Base-by-base conservation (phyloP, 2,888 invertebrate genomes). In the Ganaspis brasiliensis region DNA sequence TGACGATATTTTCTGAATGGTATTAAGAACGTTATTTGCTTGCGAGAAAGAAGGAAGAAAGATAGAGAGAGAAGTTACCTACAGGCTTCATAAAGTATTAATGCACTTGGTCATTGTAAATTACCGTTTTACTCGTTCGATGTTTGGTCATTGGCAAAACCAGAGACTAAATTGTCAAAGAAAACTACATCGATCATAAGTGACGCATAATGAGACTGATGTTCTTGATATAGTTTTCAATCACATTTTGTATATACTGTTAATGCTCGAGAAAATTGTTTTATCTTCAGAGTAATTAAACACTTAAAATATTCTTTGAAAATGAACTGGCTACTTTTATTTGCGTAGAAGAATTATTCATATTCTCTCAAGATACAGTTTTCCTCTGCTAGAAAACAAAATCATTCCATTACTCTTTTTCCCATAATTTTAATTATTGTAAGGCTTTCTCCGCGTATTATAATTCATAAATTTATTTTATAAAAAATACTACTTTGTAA, bases 21-120 rank as follows among this genome's bases (percentile, higher is more conserved):
- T 45, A 40, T 45, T 19, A 14, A 45, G 74, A 61, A 74, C 55
- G 76, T 79, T 74, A 72, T 73, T 67, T 52, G 72, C 57, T 57
- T 59, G n/a, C 19, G 73, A 81, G 73, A 78, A 49, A 67, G 70
- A 55, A 52, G 21, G 14, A 72, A 79, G 73, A 78, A 40, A 71
- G 72, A 61, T 67, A 37, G 70, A 67, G 57, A 37, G 72, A 75
- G 59, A 76, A 78, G 76, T 81, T 5, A 57, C 21, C 84, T 83
- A 84, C 85, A 84, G 83, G 78, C 77, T 78, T 80, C 79, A 80
- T 89, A 79, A 87, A 88, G 84, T 84, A 89, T 89, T 85, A 81
- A 88, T 79, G 82, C 80, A 83, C 86, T 86, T 87, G 84, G 87
- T 89, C 87, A 86, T 88, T 85, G 85, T 73, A 73, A 84, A 86